Evolutionary conservation across 2,113 vertebrate genomes (phyloP), one percentile per base, ranked within the genome.

Genomic region (Microtus richardsoni): DNA sequence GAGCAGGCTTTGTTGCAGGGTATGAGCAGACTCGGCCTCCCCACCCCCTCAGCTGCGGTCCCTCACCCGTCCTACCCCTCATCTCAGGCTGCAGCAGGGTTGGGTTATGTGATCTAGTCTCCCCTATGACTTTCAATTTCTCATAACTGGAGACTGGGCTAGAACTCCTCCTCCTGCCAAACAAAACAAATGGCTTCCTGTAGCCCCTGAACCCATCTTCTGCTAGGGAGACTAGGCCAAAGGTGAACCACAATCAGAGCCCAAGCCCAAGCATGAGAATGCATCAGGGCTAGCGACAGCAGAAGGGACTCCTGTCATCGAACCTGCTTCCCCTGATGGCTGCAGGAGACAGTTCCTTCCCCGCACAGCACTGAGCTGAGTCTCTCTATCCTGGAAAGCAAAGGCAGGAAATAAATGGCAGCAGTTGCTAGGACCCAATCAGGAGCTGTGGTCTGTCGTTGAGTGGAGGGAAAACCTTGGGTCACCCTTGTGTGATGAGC

Each of bases 1-100:
- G 47, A 83, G 92, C 7, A 7, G 92, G 74, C 95, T 97, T 95
- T 96, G 93, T 93, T 71, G 91, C 66, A 78, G n/a, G 66, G 79
- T 47, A 2, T 49, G 87, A 88, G 90, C n/a, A 36, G 91, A 92
- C 54, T 95, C 60, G 60, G 90, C 77, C 75, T 94, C 73, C 66
- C 60, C 75, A 64, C 28, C 47, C 17, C 22, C 47, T 91, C 71
- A n/a, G 36, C 64, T 24, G 5, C 26, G 62, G 86, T 71, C 58
- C 77, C 84, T 80, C 13, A 91, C 68, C 94, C 21, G 84, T 54
- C 36, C 74, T 82, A 66, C 30, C 73, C 73, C 60, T 80, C 52
- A 78, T 73, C 66, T 88, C 30, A 73, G 52, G 83, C 36, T 94
- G 44, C 39, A 93, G 73, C 54, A 66, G n/a, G 28, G 19, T 52